Evolutionary conservation across 2,113 vertebrate species (phyloP).

Genomic region (Eptesicus fuscus): DNA sequence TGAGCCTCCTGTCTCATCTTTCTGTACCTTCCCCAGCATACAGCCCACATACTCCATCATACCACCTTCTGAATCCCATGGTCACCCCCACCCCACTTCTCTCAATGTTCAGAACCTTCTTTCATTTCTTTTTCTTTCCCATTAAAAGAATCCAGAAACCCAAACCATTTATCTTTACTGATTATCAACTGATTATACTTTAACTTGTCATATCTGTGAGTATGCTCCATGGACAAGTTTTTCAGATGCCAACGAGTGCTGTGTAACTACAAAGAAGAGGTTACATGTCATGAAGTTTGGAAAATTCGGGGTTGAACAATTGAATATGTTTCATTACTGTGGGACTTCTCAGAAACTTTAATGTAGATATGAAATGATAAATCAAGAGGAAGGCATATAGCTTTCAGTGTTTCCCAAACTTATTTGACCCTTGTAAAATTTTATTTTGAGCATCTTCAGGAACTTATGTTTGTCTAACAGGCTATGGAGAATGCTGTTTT

Average conservation of each 20-base stretch:
- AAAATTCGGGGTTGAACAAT: neutral
- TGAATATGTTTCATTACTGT: neutral
- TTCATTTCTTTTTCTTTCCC: neutral
- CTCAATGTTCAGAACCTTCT: neutral
- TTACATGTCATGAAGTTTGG: neutral
- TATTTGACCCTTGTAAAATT: neutral
- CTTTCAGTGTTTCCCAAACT: neutral
- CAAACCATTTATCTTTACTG: neutral
- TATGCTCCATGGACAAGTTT: neutral
- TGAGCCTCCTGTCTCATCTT: neutral
- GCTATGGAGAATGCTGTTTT: neutral
- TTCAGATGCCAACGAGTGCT: neutral
- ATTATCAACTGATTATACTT: neutral
- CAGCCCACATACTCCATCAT: neutral
- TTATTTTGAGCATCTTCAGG: neutral
- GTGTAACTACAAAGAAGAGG: neutral
- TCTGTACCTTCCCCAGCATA: neutral
- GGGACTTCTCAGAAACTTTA: neutral
- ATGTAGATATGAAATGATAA: neutral
- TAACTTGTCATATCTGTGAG: neutral
- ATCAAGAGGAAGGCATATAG: neutral
- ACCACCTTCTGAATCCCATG: neutral
- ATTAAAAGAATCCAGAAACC: neutral
- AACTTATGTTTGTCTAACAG: neutral
- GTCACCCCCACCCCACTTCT: rapidly evolving